Evolutionary conservation across 2,888 invertebrate genomes (phyloP).

Genomic region (Teinopalpus imperialis): DNA sequence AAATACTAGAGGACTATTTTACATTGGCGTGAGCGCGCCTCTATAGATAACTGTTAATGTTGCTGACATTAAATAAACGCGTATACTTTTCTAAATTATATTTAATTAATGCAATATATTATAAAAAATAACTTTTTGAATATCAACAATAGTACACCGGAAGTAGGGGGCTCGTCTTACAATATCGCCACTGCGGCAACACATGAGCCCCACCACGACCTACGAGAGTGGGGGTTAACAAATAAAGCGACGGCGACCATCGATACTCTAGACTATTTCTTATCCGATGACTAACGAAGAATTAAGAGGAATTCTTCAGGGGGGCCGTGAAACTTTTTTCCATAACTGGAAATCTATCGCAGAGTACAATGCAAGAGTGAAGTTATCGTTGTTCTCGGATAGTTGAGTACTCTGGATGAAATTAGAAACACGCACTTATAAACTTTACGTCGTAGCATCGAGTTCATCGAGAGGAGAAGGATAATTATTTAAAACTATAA

Average conservation of each 20-base stretch:
- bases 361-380: background rate
- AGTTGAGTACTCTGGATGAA: constrained; percentile 4
- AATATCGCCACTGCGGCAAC: too few relatives aligned
- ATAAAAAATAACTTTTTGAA: too few relatives aligned
- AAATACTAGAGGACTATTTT: too few relatives aligned
- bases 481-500: background rate
- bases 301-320: constrained; percentile 13
- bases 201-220: too few relatives aligned
- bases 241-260: constrained; percentile 21
- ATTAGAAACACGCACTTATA: constrained; percentile 13
- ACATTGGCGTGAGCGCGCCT: too few relatives aligned
- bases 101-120: too few relatives aligned
- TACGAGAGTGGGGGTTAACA: too few relatives aligned
- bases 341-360: constrained; percentile 3
- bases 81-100: too few relatives aligned
- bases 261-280: constrained; percentile 26
- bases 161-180: too few relatives aligned
- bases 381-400: constrained; percentile 1
- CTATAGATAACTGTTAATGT: too few relatives aligned
- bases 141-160: too few relatives aligned
- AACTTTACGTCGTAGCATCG: background rate
- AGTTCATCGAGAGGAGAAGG: background rate
- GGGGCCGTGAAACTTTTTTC: constrained; percentile 11
- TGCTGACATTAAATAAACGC: too few relatives aligned
- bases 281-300: constrained; percentile 17